A percentile compares a stretch with the other conserved stretches of the same genome.
phyloP scores from a whole-genome alignment of 2,888 invertebrate genomes.

The Camponotus fellah region DNA sequence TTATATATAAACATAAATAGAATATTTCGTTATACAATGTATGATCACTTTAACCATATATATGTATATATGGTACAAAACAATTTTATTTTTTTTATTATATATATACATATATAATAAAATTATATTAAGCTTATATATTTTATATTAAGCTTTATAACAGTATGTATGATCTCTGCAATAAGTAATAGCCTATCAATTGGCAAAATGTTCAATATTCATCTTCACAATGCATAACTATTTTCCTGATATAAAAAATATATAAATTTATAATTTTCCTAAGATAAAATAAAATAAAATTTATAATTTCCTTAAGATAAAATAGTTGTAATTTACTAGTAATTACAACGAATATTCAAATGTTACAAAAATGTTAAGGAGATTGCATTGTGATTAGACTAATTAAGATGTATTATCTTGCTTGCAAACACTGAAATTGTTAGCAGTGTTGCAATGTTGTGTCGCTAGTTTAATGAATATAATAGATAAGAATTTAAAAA shows the following conservation, averaged over 20 bases:
- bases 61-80: conserved; percentile 22
- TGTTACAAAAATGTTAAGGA: conserved; percentile 56
- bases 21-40: conserved; percentile 41
- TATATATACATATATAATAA: background rate
- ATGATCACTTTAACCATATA: conserved; percentile 9
- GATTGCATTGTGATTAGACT: conserved; percentile 50
- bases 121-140: conserved; percentile 40
- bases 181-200: conserved; percentile 67
- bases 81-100: conserved; percentile 22
- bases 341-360: conserved; percentile 69
- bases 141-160: conserved; percentile 59
- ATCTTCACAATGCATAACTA: conserved; percentile 54
- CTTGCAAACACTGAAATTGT: conserved; percentile 57
- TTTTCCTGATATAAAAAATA: background rate
- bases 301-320: conserved; percentile 53
- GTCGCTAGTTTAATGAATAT: conserved; percentile 62
- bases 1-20: conserved; percentile 16
- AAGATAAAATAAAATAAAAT: no score
- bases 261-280: no score
- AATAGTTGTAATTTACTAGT: conserved; percentile 66
- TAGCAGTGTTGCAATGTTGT: conserved; percentile 57
- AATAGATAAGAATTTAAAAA: conserved; percentile 53
- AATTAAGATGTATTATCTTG: conserved; percentile 53
- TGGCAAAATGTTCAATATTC: conserved; percentile 56
- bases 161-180: conserved; percentile 65